Evolutionary conservation across 1,140 invertebrate genomes (phyloP).

Genomic region (Hycleus phaleratus): DNA sequence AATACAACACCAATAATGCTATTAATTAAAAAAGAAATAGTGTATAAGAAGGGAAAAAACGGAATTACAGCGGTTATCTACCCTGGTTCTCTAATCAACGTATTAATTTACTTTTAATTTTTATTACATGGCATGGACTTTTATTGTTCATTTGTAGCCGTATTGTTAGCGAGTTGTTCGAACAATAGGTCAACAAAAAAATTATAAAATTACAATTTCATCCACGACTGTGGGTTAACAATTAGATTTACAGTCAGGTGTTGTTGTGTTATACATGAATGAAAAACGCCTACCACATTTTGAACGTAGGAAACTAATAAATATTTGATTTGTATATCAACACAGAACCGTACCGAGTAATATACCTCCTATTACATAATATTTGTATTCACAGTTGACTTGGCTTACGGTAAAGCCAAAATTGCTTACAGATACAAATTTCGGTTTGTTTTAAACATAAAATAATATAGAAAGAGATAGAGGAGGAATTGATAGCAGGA

Average conservation of each 20-base stretch:
- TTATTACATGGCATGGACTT: too few relatives aligned
- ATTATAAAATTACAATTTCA: conserved; percentile 1
- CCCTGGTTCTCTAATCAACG: too few relatives aligned
- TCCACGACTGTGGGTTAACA: conserved; percentile 3
- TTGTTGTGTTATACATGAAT: conserved; percentile 4
- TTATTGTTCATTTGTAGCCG: too few relatives aligned
- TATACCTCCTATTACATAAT: conserved; percentile 8
- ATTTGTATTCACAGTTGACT: conserved; percentile 8
- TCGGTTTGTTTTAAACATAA: too few relatives aligned
- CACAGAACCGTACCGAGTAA: conserved; percentile 9
- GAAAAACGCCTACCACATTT: conserved; percentile 13
- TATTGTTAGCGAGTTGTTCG: too few relatives aligned
- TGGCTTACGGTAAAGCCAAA: conserved; percentile 2
- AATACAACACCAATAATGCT: conserved; percentile 7
- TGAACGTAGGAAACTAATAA: conserved; percentile 12
- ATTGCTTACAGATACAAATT: too few relatives aligned
- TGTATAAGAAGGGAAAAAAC: too few relatives aligned
- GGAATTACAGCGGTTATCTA: too few relatives aligned
- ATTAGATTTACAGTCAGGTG: conserved; percentile 4
- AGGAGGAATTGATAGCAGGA: too few relatives aligned
- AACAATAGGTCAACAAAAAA: not conserved
- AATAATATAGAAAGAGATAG: too few relatives aligned
- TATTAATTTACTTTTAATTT: too few relatives aligned
- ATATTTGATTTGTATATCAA: conserved; percentile 13
- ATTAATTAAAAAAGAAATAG: conserved; percentile 9